phyloP scores from a whole-genome alignment of 2,113 vertebrate species.

The Proteles cristata region DNA sequence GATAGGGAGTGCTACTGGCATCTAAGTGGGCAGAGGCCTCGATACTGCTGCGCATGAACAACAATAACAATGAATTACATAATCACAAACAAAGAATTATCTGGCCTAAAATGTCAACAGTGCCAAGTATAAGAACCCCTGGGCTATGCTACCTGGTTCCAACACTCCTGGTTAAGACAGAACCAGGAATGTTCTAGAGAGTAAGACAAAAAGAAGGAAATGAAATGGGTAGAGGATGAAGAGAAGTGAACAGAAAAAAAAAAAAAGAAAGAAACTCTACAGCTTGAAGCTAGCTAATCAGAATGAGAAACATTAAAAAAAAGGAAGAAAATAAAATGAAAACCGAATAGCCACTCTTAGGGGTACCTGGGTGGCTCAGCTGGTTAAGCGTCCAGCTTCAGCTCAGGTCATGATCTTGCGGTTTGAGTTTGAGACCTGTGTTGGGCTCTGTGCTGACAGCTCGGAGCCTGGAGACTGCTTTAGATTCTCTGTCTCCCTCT shows the following conservation, averaged over 20 bases:
- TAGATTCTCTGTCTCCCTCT: not conserved
- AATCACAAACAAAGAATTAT: not conserved
- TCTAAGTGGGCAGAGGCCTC: not conserved
- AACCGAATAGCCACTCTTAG: not conserved
- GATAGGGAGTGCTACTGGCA: not conserved
- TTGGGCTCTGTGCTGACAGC: no score
- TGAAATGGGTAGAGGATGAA: not conserved
- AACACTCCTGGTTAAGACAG: not conserved
- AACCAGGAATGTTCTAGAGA: not conserved
- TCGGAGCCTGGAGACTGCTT: not conserved
- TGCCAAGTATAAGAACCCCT: not conserved
- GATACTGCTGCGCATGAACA: not conserved
- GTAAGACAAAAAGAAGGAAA: not conserved
- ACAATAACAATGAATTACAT: not conserved
- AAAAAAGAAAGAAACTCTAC: not conserved
- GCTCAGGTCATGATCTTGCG: not conserved
- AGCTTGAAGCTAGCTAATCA: not conserved
- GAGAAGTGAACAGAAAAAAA: not conserved
- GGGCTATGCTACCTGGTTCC: not conserved
- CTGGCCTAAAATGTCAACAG: not conserved
- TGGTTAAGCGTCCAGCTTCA: not conserved
- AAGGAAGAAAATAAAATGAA: not conserved
- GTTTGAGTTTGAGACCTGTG: no score
- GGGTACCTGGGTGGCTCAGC: not conserved
- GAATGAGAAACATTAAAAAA: slow-evolving; percentile 5